These are phyloP conservation scores for Lasioglossum calceatum DNA, from an alignment of 2,888 invertebrate genomes.

Conservation along the genomic window DNA sequence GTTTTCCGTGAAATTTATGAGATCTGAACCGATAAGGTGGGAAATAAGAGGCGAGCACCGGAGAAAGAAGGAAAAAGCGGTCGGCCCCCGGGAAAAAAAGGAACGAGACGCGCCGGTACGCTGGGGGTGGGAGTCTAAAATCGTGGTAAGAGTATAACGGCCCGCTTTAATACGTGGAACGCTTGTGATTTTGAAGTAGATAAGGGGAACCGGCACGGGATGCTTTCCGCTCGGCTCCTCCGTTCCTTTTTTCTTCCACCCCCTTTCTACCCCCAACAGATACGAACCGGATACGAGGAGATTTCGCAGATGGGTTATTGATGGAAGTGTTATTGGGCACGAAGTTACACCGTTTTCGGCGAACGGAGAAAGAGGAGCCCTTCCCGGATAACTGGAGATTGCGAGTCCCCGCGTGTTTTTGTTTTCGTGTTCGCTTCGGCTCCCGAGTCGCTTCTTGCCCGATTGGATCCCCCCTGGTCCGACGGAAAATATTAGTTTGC, in stretches of 20 bases:
- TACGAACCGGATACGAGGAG: conserved; percentile 33
- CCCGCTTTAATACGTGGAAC: conserved; percentile 64
- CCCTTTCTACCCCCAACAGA: conserved; percentile 22
- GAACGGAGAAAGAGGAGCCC: not conserved
- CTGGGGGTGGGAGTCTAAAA: conserved; percentile 23
- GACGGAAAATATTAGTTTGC: not conserved
- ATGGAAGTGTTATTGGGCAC: conserved; percentile 57
- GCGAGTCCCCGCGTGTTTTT: conserved; percentile 23
- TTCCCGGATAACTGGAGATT: conserved; percentile 22
- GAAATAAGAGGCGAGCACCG: conserved; percentile 77
- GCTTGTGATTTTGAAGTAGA: conserved; percentile 61
- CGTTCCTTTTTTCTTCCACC: not conserved
- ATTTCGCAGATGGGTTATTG: conserved; percentile 55
- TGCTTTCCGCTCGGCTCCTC: conserved; percentile 30
- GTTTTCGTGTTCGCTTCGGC: not conserved
- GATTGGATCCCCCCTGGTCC: not conserved
- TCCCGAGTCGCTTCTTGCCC: not conserved
- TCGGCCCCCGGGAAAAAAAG: conserved; percentile 26
- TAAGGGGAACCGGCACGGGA: conserved; percentile 37
- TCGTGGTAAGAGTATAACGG: conserved; percentile 66
- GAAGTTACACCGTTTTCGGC: conserved; percentile 24
- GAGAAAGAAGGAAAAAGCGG: conserved; percentile 55
- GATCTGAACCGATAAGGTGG: conserved; percentile 82
- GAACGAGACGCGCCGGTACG: not conserved
- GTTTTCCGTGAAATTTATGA: conserved; percentile 83